A percentile compares a stretch with the other conserved stretches of the same genome.
Evolutionary conservation across 2,797 vertebrate genomes (phyloP).

Genomic region (Neosilurus hyrtlii): DNA sequence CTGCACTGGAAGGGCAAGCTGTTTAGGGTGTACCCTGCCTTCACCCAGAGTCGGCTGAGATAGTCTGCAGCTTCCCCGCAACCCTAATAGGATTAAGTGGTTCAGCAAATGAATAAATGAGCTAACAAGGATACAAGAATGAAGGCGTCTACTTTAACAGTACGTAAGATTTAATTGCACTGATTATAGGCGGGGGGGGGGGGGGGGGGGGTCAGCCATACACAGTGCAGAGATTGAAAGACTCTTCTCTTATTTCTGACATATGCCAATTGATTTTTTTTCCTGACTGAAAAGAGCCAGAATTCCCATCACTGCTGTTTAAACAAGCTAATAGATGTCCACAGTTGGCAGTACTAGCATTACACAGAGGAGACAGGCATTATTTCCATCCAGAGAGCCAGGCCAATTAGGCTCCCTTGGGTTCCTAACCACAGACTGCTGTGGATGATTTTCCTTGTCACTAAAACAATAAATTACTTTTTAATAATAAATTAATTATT

Average conservation of each 20-base stretch:
- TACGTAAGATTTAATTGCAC: neutral
- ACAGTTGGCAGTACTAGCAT: neutral
- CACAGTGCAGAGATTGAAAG: neutral
- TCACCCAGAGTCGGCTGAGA: no score
- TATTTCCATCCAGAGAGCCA: neutral
- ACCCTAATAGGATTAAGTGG: no score
- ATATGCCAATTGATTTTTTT: neutral
- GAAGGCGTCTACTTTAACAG: no score
- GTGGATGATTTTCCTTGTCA: neutral
- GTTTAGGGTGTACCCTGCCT: no score
- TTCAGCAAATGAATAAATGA: no score
- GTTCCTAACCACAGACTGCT: neutral
- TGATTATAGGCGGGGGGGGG: no score
- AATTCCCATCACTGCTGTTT: slow-evolving; percentile 12
- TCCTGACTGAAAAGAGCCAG: neutral
- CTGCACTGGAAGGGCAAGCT: no score
- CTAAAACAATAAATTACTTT: neutral
- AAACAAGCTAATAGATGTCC: slow-evolving; percentile 12
- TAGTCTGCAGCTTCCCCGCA: no score
- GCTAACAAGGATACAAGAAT: neutral
- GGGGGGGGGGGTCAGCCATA: neutral
- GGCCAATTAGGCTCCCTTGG: slow-evolving; percentile 24
- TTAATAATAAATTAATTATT: no score
- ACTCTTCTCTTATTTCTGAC: neutral
- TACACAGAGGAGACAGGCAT: slow-evolving; percentile 14